phyloP scores from a whole-genome alignment of 2,888 invertebrate species.

The Marronus borbonicus region DNA sequence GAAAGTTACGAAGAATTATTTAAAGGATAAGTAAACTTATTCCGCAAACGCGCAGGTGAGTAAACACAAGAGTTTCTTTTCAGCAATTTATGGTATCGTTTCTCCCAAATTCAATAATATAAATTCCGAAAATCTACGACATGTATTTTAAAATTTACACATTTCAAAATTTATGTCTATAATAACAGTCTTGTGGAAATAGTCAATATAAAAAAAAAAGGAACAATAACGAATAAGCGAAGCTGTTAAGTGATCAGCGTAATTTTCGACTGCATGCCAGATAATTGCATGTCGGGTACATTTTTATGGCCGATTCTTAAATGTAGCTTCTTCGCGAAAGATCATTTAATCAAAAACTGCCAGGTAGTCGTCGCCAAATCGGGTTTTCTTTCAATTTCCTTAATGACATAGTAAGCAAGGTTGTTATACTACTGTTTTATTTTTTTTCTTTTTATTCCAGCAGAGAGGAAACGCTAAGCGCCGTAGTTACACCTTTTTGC shows the following conservation, averaged over 20 bases:
- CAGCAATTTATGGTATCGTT: too few relatives aligned
- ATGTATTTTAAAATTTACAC: too few relatives aligned
- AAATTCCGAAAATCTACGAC: too few relatives aligned
- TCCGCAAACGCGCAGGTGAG: too few relatives aligned
- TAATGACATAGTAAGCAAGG: slow-evolving; percentile 24
- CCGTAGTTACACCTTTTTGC: not conserved
- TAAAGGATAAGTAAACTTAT: too few relatives aligned
- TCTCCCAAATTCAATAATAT: too few relatives aligned
- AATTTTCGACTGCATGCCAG: not conserved
- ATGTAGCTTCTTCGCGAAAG: not conserved
- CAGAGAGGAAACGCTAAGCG: not conserved
- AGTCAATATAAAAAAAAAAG: too few relatives aligned
- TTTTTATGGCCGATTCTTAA: not conserved
- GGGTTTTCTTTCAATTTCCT: slow-evolving; percentile 21
- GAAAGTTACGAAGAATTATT: too few relatives aligned
- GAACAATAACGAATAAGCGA: not conserved
- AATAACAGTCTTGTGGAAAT: too few relatives aligned
- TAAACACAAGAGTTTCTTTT: too few relatives aligned
- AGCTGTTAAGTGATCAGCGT: not conserved
- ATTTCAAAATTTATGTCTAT: too few relatives aligned
- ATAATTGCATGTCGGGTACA: not conserved
- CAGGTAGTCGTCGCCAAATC: not conserved
- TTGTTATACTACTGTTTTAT: slow-evolving; percentile 1
- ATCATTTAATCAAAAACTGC: slow-evolving; percentile 8
- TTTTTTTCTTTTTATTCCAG: not conserved